These are phyloP conservation scores for Synanthedon formicaeformis DNA, from an alignment of 2,888 invertebrate genomes.

Conservation along the genomic window DNA sequence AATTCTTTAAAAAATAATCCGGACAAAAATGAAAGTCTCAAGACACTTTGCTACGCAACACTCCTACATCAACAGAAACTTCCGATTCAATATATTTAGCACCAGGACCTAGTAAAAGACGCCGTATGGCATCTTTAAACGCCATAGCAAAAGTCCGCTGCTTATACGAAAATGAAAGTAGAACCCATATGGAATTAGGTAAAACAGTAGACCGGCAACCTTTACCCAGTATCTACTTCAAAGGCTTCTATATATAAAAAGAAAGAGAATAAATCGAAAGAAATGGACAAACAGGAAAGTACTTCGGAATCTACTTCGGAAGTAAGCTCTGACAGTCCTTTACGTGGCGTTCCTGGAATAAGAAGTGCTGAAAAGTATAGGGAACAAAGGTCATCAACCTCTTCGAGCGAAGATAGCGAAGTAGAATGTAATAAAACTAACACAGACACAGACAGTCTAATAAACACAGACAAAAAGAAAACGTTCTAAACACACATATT, in stretches of 20 bases:
- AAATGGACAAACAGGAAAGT: slow-evolving; percentile 50
- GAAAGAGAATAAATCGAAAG: slow-evolving; percentile 52
- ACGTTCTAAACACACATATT: too few relatives aligned
- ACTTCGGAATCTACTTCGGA: slow-evolving; percentile 66
- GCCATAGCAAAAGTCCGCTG: slow-evolving; percentile 92
- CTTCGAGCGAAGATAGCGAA: slow-evolving; percentile 70
- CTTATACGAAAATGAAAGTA: slow-evolving; percentile 88
- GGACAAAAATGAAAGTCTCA: too few relatives aligned
- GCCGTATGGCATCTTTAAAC: slow-evolving; percentile 86
- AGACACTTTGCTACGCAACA: too few relatives aligned
- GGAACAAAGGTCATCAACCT: slow-evolving; percentile 81
- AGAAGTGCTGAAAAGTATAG: slow-evolving; percentile 87
- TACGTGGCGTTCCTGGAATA: slow-evolving; percentile 80
- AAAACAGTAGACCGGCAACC: slow-evolving; percentile 49
- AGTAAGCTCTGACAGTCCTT: too few relatives aligned
- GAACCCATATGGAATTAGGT: slow-evolving; percentile 76
- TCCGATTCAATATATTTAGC: too few relatives aligned
- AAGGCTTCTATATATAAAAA: slow-evolving; percentile 54
- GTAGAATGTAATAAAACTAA: slow-evolving; percentile 45
- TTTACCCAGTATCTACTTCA: slow-evolving; percentile 64
- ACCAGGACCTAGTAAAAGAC: too few relatives aligned
- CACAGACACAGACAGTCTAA: slow-evolving; percentile 51
- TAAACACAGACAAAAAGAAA: too few relatives aligned
- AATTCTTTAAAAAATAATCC: too few relatives aligned
- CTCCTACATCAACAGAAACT: too few relatives aligned